Conservation (phyloP, 2,888 invertebrate genomes). For the Itoplectis maculator region DNA sequence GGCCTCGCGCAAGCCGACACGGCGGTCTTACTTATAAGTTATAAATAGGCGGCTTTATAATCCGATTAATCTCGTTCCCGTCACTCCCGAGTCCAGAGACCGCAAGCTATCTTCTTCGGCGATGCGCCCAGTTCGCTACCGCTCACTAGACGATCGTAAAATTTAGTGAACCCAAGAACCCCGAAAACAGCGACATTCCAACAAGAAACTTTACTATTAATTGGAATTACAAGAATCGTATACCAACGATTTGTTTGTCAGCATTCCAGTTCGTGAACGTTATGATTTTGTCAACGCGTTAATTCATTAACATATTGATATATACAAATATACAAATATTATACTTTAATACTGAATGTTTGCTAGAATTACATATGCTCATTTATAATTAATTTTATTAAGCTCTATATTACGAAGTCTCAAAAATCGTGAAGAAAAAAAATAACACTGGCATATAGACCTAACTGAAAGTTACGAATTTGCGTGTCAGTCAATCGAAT, state of each 20-base stretch:
- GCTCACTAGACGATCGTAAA: neutral
- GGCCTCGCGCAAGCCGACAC: conserved; percentile 33
- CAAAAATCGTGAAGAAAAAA: no score
- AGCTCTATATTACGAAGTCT: no score
- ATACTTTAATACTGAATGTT: neutral
- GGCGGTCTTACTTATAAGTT: conserved; percentile 33
- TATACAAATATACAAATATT: neutral
- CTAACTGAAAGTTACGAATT: no score
- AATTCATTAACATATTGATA: no score
- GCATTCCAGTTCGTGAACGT: neutral
- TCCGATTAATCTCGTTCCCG: conserved; percentile 64
- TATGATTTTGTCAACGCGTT: no score
- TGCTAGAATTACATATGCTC: neutral
- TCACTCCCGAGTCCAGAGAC: conserved; percentile 40
- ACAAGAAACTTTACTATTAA: neutral
- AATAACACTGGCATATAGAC: no score
- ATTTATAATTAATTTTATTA: neutral
- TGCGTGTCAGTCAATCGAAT: neutral
- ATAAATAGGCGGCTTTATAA: conserved; percentile 65
- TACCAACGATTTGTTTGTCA: neutral
- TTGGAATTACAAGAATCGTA: neutral
- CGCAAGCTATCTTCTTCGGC: conserved; percentile 19
- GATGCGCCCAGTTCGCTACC: neutral
- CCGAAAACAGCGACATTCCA: neutral
- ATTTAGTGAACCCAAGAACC: neutral